Conservation (phyloP, 2,797 vertebrate genomes). For the Schizopygopsis malacanthus region DNA sequence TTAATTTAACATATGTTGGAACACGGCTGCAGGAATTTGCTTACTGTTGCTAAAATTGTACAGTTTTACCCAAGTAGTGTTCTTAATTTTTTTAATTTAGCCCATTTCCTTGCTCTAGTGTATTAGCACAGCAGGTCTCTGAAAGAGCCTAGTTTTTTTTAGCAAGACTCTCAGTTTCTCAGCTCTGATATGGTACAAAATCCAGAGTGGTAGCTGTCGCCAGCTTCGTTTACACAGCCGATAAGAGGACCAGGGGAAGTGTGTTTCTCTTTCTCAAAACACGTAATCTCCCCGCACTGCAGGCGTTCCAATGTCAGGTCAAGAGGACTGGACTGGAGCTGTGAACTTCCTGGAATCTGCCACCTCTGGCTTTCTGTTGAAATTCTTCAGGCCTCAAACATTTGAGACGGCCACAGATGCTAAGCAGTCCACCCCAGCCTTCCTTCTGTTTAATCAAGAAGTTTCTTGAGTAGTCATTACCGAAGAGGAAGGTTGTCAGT, state of each 20-base stretch:
- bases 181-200: conserved; percentile 46
- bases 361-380: conserved; percentile 48
- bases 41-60: not conserved
- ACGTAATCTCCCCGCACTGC: conserved; percentile 39
- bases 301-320: conserved; percentile 56
- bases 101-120: not conserved
- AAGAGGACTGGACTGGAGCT: conserved; percentile 21
- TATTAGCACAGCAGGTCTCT: conserved; percentile 15
- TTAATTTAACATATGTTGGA: not conserved
- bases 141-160: conserved; percentile 4
- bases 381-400: conserved; percentile 36
- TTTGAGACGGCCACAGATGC: conserved; percentile 28
- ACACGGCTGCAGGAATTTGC: not conserved
- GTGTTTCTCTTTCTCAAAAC: conserved; percentile 53
- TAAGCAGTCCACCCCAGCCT: conserved; percentile 34
- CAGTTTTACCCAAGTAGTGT: not conserved
- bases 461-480: conserved; percentile 22
- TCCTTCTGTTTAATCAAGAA: conserved; percentile 47
- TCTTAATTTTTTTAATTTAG: not conserved
- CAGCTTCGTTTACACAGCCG: conserved; percentile 56
- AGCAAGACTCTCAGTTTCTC: not conserved
- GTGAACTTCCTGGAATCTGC: conserved; percentile 40
- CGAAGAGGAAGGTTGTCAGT: conserved; percentile 41
- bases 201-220: conserved; percentile 22
- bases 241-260: conserved; percentile 51